Conservation (phyloP, 1,140 invertebrate species). For the Hycleus phaleratus region DNA sequence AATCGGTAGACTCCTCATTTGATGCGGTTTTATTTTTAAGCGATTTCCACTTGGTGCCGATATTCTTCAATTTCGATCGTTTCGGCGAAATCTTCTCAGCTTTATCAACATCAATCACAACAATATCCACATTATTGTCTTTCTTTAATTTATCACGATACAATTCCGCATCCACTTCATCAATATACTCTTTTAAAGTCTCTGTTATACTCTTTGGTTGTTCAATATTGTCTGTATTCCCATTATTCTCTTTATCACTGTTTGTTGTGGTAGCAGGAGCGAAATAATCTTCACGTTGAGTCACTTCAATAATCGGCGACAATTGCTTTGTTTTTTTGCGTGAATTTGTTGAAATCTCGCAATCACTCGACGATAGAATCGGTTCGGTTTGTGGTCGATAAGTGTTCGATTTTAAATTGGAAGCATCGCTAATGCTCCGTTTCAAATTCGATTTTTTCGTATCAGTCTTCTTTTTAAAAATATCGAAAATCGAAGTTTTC, state of each 20-base stretch:
- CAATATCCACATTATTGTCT: conserved; percentile 19
- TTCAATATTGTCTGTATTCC: conserved; percentile 9
- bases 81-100: conserved; percentile 32
- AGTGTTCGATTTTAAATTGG: conserved; percentile 46
- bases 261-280: conserved; percentile 32
- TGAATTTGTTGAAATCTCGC: conserved; percentile 17
- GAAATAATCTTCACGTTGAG: conserved; percentile 60
- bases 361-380: conserved; percentile 40
- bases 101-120: conserved; percentile 38
- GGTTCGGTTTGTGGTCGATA: conserved; percentile 45
- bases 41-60: conserved; percentile 29
- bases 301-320: conserved; percentile 67
- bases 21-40: conserved; percentile 22
- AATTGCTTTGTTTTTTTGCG: conserved; percentile 51
- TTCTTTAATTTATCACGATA: conserved; percentile 26
- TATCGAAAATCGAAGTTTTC: conserved; percentile 48
- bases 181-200: conserved; percentile 33
- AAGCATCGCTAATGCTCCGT: conserved; percentile 63
- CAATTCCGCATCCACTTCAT: conserved; percentile 31
- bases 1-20: conserved; percentile 40
- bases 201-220: conserved; percentile 26
- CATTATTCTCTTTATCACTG: conserved; percentile 18
- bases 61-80: conserved; percentile 18
- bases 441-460: conserved; percentile 43
- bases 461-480: conserved; percentile 48